Conservation (phyloP, 1,140 invertebrate genomes). For the Drosophila virilis region DNA sequence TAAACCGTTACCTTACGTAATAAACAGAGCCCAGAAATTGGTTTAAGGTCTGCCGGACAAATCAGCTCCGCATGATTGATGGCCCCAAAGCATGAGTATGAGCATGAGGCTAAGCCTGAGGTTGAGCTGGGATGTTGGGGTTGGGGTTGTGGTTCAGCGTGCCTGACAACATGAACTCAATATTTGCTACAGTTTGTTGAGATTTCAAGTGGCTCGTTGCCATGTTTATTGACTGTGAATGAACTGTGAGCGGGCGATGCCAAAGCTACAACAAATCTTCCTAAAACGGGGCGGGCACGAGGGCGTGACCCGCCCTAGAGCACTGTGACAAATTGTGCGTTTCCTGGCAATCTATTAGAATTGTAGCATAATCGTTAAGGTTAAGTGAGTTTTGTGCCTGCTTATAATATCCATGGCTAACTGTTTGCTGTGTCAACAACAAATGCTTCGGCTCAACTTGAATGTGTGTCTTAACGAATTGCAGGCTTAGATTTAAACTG, state of each 20-base stretch:
- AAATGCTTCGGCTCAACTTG: constrained; percentile 2
- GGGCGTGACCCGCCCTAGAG: neutral
- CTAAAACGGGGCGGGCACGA: neutral
- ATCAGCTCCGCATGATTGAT: constrained; percentile 41
- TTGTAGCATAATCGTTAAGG: constrained; percentile 47
- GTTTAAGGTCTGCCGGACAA: constrained; percentile 20
- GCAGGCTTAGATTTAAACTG: neutral
- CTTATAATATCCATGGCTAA: constrained; percentile 2
- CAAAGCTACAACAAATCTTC: constrained; percentile 26
- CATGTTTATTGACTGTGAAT: constrained; percentile 46
- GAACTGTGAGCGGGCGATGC: constrained; percentile 14
- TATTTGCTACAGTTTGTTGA: constrained; percentile 17
- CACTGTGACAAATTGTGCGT: constrained; percentile 41
- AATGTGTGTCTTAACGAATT: constrained; percentile 2
- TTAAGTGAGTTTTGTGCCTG: constrained; percentile 28
- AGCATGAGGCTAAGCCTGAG: neutral
- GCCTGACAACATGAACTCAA: constrained; percentile 8
- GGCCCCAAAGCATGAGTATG: neutral
- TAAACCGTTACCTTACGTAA: constrained; percentile 37
- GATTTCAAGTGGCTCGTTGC: constrained; percentile 26
- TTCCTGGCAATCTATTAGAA: constrained; percentile 41
- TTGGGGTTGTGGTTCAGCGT: too few relatives aligned
- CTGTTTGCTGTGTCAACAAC: neutral
- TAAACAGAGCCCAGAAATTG: constrained; percentile 23
- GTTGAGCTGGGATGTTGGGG: too few relatives aligned